Evolutionary conservation across 2,888 invertebrate genomes (phyloP).

Genomic region (Caenorhabditis virilis): DNA sequence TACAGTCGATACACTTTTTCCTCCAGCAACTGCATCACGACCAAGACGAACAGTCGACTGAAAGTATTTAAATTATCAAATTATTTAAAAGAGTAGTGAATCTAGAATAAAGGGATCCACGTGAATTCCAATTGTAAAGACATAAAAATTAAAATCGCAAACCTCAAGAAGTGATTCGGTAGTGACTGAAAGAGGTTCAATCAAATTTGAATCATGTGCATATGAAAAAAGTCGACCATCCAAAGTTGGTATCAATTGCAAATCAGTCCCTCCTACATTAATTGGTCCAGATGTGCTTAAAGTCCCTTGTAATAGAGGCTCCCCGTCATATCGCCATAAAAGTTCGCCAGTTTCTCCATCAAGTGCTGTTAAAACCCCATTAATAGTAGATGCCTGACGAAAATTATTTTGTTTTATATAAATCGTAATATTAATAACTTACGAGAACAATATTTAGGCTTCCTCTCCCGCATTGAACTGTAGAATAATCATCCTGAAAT

Average conservation of each 20-base stretch:
- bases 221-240: constrained; percentile 38
- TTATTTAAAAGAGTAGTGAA: constrained; percentile 1
- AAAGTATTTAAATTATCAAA: constrained; percentile 2
- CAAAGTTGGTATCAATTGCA: constrained; percentile 36
- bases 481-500: constrained; percentile 14
- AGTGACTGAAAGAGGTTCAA: constrained; percentile 36
- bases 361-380: constrained; percentile 29
- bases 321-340: constrained; percentile 24
- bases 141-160: neutral
- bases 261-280: constrained; percentile 35
- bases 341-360: constrained; percentile 29
- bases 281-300: constrained; percentile 24
- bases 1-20: constrained; percentile 83
- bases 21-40: constrained; percentile 74
- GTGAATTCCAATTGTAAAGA: neutral
- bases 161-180: constrained; percentile 29
- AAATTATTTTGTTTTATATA: neutral
- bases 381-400: constrained; percentile 13
- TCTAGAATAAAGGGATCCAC: too few relatives aligned
- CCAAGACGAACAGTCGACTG: constrained; percentile 76
- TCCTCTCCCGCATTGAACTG: constrained; percentile 2
- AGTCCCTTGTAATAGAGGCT: constrained; percentile 27
- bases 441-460: constrained; percentile 19
- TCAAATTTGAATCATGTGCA: constrained; percentile 28
- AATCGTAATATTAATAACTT: neutral